phyloP scores from a whole-genome alignment of 2,888 invertebrate genomes.

The Norana najaformis region DNA sequence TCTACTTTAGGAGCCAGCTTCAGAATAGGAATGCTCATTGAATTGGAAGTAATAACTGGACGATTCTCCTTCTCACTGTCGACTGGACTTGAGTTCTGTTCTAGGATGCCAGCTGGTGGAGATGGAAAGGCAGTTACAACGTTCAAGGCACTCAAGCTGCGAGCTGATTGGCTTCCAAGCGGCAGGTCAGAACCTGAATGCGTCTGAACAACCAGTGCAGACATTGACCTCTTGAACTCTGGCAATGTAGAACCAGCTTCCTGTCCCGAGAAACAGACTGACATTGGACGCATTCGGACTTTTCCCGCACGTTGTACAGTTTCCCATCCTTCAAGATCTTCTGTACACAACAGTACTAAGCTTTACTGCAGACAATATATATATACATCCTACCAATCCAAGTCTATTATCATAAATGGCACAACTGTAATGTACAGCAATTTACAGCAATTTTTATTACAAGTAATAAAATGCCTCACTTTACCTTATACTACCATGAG shows the following conservation, averaged over 20 bases:
- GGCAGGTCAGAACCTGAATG: slow-evolving; percentile 2
- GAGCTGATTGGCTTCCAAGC: background rate
- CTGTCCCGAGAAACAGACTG: background rate
- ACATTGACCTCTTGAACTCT: slow-evolving; percentile 26
- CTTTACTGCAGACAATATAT: background rate
- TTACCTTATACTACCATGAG: no score
- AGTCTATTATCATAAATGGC: background rate
- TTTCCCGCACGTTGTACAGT: slow-evolving; percentile 70
- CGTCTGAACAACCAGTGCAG: slow-evolving; percentile 22
- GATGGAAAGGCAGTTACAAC: background rate
- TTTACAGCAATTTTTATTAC: background rate
- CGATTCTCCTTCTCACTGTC: slow-evolving; percentile 18
- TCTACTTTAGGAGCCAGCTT: background rate
- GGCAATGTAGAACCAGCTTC: background rate
- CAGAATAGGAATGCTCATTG: background rate
- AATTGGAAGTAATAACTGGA: background rate
- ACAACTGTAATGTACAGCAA: background rate
- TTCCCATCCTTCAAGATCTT: slow-evolving; percentile 75
- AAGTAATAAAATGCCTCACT: no score
- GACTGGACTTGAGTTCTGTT: background rate
- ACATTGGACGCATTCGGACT: slow-evolving; percentile 20
- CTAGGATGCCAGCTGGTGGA: background rate
- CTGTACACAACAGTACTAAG: slow-evolving; percentile 42
- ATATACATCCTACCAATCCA: background rate
- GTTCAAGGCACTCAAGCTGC: slow-evolving; percentile 18